Base-by-base conservation (phyloP, 2,888 invertebrate species). In the Nyleta sp. region DNA sequence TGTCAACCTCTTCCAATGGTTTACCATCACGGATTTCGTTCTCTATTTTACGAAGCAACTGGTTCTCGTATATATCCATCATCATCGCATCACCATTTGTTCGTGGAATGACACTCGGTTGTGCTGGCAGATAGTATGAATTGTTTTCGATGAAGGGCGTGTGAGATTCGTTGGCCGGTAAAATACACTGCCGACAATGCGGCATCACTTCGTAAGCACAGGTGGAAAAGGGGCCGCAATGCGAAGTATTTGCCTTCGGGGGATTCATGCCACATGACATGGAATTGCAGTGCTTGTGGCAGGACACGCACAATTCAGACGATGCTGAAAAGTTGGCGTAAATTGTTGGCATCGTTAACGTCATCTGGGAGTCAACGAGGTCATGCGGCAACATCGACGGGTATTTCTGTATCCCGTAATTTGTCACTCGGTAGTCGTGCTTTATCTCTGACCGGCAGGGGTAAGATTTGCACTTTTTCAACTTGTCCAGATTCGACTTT, bases 121-220 rank as follows among this genome's bases (percentile, higher is more conserved):
- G 83, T 2, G 84, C 64, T 5, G 87, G 84, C 64, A 88, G 62
- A 71, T 84, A 88, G 77, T 86, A 89, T 2, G 87, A 80, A 53
- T 81, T 84, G 70, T 84, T 82, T 50, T 89, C 86, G 44, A 86
- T 83, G 55, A 82, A 86, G 10, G 86, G 74, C 22, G 81, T 68
- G 2, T 42, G 48, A 11, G 55, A 13, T 24, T 65, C 88, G n/a
- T 80, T 75, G 11, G 82, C 52, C 15, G 87, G 87, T 10, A 87
- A 83, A 48, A 88, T 84, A 64, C 84, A 87, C 31, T 88, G 87
- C 31, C 84, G 79, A 76, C 85, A 88, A 70, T 84, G 88, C 10
- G 89, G 59, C 13, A 87, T 81, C 28, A 85, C 84, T 33, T 86
- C 87, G 28, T 85, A 88, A 7, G 84, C 76, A 64, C 87, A 87